phyloP scores from a whole-genome alignment of 2,113 vertebrate genomes.

The Todiramphus saurophagus region DNA sequence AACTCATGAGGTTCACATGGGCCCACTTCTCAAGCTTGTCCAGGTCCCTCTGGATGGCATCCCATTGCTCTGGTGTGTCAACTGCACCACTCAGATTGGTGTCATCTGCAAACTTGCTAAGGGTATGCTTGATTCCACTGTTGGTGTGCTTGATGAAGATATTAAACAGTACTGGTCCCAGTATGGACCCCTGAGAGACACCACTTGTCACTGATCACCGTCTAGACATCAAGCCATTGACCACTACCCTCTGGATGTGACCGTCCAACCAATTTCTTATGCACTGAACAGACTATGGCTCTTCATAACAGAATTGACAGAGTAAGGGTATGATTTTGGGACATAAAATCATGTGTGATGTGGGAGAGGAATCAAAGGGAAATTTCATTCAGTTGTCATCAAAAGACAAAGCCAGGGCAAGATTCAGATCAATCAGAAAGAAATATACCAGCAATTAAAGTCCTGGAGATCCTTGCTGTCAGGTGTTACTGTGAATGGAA shows the following conservation, averaged over 20 bases:
- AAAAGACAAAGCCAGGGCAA: too few species aligned
- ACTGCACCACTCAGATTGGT: background rate
- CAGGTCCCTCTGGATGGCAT: background rate
- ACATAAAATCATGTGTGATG: too few species aligned
- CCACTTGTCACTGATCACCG: background rate
- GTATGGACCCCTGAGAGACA: fast-evolving
- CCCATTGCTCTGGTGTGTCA: background rate
- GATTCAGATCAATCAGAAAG: background rate
- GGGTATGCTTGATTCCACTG: background rate
- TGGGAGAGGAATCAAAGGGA: too few species aligned
- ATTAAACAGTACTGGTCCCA: background rate
- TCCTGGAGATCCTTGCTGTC: background rate
- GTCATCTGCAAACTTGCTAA: background rate
- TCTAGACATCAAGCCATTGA: background rate
- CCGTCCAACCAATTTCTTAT: background rate
- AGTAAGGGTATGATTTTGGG: too few species aligned
- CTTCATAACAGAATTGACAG: too few species aligned
- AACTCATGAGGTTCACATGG: background rate
- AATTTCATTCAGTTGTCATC: too few species aligned
- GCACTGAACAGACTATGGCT: background rate
- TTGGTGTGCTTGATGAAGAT: background rate
- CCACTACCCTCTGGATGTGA: background rate
- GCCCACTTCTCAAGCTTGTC: background rate
- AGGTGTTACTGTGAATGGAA: background rate
- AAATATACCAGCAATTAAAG: background rate